These are phyloP conservation scores for Clistopyga incitator DNA, from an alignment of 2,888 invertebrate genomes.

Conservation along the genomic window DNA sequence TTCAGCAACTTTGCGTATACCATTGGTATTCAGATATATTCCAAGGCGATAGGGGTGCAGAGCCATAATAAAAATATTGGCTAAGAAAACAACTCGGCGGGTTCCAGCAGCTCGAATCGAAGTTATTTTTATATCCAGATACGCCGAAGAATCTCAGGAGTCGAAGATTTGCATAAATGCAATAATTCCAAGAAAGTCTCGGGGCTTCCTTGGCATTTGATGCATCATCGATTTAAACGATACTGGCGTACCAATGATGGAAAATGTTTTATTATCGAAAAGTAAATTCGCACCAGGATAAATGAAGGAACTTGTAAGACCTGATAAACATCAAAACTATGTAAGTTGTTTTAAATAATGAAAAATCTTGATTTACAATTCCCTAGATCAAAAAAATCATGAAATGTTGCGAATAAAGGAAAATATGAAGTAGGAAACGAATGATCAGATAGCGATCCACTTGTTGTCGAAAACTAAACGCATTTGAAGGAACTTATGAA, in stretches of 20 bases:
- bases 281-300: too few relatives aligned
- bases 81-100: slow-evolving; percentile 78
- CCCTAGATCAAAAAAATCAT: slow-evolving; percentile 3
- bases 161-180: slow-evolving; percentile 77
- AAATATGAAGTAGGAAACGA: not conserved
- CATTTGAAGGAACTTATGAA: too few relatives aligned
- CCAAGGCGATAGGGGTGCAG: slow-evolving; percentile 70
- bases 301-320: too few relatives aligned
- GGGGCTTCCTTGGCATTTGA: slow-evolving; percentile 31
- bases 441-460: too few relatives aligned
- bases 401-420: slow-evolving; percentile 2
- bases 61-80: slow-evolving; percentile 81
- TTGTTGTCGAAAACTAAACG: too few relatives aligned
- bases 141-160: slow-evolving; percentile 29
- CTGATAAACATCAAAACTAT: not conserved
- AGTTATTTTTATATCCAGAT: slow-evolving; percentile 79
- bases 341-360: slow-evolving; percentile 6
- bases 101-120: slow-evolving; percentile 65
- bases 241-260: not conserved
- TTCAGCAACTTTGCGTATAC: slow-evolving; percentile 33
- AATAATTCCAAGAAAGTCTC: slow-evolving; percentile 74
- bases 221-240: slow-evolving; percentile 36
- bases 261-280: not conserved
- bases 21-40: slow-evolving; percentile 81
- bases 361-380: not conserved